Percentiles rank a stretch among this genome's conserved stretches.
phyloP scores from a whole-genome alignment of 92 coral and sea anemone species.

The Porites rus region DNA sequence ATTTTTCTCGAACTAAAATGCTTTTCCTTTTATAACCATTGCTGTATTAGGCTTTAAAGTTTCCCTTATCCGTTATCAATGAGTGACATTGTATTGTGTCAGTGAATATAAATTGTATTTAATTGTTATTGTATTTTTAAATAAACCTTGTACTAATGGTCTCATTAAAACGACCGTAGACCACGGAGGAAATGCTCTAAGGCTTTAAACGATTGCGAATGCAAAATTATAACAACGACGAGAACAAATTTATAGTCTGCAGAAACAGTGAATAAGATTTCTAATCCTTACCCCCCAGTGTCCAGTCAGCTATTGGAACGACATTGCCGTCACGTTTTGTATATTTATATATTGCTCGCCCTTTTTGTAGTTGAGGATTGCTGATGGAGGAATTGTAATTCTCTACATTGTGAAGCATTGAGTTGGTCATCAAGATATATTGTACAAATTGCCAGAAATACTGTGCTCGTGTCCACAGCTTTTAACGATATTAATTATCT shows the following conservation, averaged over 20 bases:
- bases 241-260: too few species aligned
- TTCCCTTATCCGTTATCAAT: too few species aligned
- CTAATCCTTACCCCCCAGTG: too few species aligned
- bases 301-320: too few species aligned
- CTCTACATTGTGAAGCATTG: neutral
- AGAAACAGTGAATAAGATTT: too few species aligned
- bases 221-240: neutral
- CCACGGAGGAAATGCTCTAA: neutral
- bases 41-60: too few species aligned
- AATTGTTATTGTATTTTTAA: neutral
- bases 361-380: neutral
- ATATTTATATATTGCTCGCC: too few species aligned
- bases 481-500: neutral
- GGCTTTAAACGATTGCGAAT: neutral
- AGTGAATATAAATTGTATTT: neutral
- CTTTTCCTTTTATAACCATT: too few species aligned
- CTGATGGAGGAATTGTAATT: neutral
- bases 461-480: neutral
- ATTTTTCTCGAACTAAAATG: too few species aligned
- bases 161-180: neutral
- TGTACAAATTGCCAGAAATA: neutral
- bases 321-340: too few species aligned
- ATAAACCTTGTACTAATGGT: neutral
- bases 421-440: conserved; percentile 1
- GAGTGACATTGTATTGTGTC: neutral